Evolutionary conservation across 64 coral and sea anemone genomes (phyloP).

Genomic region (Actinia equina): DNA sequence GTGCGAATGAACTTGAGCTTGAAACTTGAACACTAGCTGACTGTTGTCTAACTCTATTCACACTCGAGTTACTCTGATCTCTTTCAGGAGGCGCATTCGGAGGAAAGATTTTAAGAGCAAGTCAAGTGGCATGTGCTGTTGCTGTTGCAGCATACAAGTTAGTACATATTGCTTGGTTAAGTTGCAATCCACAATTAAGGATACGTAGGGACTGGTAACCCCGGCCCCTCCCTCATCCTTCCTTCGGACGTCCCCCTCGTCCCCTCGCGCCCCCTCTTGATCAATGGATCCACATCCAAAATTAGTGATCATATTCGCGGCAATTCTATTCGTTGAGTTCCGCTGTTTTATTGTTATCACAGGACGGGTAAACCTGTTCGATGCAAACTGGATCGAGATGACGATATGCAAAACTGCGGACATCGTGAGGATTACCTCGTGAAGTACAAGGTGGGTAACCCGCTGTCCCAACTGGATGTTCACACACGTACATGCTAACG

Average conservation of each 20-base stretch:
- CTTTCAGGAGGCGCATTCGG: neutral
- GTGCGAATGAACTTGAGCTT: neutral
- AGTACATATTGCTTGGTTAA: neutral
- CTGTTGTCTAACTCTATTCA: neutral
- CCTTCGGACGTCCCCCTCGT: too few species aligned
- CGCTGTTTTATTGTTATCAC: neutral
- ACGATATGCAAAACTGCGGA: slow-evolving; percentile 75
- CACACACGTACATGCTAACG: too few species aligned
- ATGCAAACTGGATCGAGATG: slow-evolving; percentile 78
- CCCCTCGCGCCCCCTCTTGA: too few species aligned
- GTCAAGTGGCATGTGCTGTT: neutral
- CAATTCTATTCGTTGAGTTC: too few species aligned
- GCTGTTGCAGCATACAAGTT: neutral
- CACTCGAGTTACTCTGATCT: neutral
- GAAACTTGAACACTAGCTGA: too few species aligned
- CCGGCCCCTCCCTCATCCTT: too few species aligned
- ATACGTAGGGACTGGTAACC: too few species aligned
- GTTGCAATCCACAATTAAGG: too few species aligned
- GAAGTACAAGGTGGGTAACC: slow-evolving; percentile 60
- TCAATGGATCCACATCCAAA: too few species aligned
- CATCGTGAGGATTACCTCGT: slow-evolving; percentile 60
- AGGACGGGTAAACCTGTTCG: slow-evolving; percentile 79
- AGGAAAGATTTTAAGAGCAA: neutral
- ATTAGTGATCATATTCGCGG: too few species aligned
- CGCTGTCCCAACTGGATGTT: too few species aligned